A percentile compares a stretch with the other conserved stretches of the same genome.
Conservation (phyloP, 35 echinoderm and acorn worm species). For the Holothuria glaberrima region DNA sequence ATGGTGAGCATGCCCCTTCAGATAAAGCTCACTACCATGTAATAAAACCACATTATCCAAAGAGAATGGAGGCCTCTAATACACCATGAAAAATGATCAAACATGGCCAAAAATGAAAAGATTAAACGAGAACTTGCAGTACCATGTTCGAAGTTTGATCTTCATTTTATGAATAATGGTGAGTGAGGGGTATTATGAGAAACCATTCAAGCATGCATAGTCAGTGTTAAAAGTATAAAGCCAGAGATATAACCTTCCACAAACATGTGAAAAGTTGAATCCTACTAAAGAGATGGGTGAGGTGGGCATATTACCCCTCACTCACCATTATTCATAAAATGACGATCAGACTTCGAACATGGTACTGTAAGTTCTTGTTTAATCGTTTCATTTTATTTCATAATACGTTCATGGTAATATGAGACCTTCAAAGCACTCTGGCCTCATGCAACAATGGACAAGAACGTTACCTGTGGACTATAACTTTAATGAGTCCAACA, state of each 20-base stretch:
- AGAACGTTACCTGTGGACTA: too few species aligned
- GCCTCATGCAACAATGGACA: constrained; percentile 1
- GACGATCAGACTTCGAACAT: constrained; percentile 15
- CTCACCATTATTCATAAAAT: constrained; percentile 22
- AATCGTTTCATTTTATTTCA: constrained; percentile 28
- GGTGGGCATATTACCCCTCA: constrained; percentile 23
- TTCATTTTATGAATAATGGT: constrained; percentile 32
- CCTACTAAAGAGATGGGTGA: not conserved
- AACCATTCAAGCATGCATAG: not conserved
- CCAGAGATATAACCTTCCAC: not conserved
- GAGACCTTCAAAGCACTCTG: constrained; percentile 25
- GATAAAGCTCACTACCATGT: too few species aligned
- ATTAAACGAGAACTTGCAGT: constrained; percentile 14
- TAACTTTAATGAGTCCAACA: too few species aligned
- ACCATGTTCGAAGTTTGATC: constrained; percentile 27
- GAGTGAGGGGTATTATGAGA: constrained; percentile 28
- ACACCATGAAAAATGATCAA: too few species aligned
- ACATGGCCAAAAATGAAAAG: constrained; percentile 17
- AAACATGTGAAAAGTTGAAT: not conserved
- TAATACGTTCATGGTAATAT: constrained; percentile 34
- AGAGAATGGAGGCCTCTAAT: too few species aligned
- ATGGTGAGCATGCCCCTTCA: too few species aligned
- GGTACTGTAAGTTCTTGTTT: not conserved
- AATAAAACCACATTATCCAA: too few species aligned
- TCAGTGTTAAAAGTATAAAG: not conserved